A percentile compares a stretch with the other conserved stretches of the same genome.
Conservation (phyloP, 2,888 invertebrate genomes). For the Ormyrus rosae region DNA sequence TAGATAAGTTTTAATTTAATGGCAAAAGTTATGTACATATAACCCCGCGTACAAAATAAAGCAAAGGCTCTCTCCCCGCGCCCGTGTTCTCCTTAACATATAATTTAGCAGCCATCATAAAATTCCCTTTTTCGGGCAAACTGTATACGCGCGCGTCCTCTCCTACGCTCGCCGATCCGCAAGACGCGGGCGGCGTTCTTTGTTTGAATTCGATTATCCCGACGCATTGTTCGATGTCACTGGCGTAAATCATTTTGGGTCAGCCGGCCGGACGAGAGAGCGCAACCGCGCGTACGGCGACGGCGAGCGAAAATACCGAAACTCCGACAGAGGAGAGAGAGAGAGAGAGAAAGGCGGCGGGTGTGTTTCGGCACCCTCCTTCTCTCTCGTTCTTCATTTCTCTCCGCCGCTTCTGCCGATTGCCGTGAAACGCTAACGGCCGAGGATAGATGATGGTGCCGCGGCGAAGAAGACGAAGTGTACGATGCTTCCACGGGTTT, state of each 20-base stretch:
- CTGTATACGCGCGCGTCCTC: no score
- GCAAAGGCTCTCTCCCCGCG: neutral
- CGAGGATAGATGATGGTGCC: slow-evolving; percentile 52
- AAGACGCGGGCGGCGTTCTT: slow-evolving; percentile 32
- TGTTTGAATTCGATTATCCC: slow-evolving; percentile 58
- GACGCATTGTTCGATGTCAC: slow-evolving; percentile 56
- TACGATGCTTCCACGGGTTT: slow-evolving; percentile 54
- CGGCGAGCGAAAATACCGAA: slow-evolving; percentile 53
- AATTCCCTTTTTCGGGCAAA: no score
- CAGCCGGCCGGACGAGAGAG: slow-evolving; percentile 18
- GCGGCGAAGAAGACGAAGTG: slow-evolving; percentile 45
- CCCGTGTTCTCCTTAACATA: neutral
- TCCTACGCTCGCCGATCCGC: no score
- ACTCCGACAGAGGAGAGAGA: slow-evolving; percentile 27
- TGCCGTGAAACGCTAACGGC: slow-evolving; percentile 28
- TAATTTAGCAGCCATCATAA: no score
- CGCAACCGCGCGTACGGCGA: slow-evolving; percentile 1
- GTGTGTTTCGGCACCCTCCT: slow-evolving; percentile 21
- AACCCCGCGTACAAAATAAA: no score
- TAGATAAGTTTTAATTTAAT: neutral
- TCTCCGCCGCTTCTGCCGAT: neutral
- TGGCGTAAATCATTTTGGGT: slow-evolving; percentile 59
- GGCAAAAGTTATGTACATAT: neutral
- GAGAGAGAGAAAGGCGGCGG: slow-evolving; percentile 25
- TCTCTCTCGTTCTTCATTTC: neutral